phyloP scores from a whole-genome alignment of 2,888 invertebrate genomes.

The Coenonympha glycerion region DNA sequence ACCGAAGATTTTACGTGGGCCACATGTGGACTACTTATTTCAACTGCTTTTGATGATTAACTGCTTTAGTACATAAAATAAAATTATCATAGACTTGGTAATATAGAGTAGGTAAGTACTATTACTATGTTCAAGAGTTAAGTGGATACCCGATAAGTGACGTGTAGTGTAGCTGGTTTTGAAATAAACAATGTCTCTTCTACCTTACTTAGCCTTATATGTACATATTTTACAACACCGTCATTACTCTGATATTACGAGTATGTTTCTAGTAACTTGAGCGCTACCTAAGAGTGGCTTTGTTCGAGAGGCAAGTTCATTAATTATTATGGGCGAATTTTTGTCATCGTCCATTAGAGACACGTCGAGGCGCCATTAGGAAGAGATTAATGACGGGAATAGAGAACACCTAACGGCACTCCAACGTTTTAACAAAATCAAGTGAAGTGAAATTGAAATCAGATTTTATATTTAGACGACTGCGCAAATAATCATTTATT shows the following conservation, averaged over 20 bases:
- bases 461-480: neutral
- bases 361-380: conserved; percentile 55
- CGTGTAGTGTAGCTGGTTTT: neutral
- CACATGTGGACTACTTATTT: too few relatives aligned
- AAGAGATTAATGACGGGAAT: conserved; percentile 56
- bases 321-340: conserved; percentile 63
- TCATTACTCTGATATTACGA: neutral
- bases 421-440: conserved; percentile 19
- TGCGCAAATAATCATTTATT: too few relatives aligned
- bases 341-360: conserved; percentile 65
- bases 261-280: conserved; percentile 27
- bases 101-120: too few relatives aligned
- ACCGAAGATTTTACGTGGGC: too few relatives aligned
- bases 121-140: too few relatives aligned
- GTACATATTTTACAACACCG: neutral
- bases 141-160: too few relatives aligned
- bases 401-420: conserved; percentile 50
- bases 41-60: too few relatives aligned
- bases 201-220: too few relatives aligned
- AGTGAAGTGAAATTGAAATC: conserved; percentile 3
- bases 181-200: neutral
- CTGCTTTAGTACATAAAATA: too few relatives aligned
- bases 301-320: conserved; percentile 38
- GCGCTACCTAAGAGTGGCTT: conserved; percentile 10
- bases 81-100: too few relatives aligned